A percentile compares a stretch with the other conserved stretches of the same genome.
Conservation (phyloP, 64 coral and sea anemone genomes). For the Orbicella faveolata region DNA sequence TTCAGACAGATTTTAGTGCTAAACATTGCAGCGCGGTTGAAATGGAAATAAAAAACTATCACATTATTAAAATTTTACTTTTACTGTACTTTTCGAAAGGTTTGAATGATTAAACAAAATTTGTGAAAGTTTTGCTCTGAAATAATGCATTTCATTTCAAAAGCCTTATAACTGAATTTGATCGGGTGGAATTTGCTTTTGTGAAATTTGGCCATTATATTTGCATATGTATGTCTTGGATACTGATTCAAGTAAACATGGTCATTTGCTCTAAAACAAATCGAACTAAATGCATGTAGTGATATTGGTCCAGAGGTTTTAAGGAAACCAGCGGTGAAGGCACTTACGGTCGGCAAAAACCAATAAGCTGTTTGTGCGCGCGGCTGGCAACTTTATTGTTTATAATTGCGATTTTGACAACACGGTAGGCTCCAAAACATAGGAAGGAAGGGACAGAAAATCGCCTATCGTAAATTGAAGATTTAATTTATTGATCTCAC, state of each 20-base stretch:
- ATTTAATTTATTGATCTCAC: slow-evolving; percentile 12
- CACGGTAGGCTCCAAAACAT: slow-evolving; percentile 9
- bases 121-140: not conserved
- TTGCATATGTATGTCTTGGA: not conserved
- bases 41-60: not conserved
- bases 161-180: not conserved
- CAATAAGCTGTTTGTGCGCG: not conserved
- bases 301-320: slow-evolving; percentile 20
- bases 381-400: not conserved
- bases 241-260: not conserved
- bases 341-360: not conserved
- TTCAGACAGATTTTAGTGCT: not conserved
- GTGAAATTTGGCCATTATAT: not conserved
- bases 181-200: not conserved
- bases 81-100: not conserved
- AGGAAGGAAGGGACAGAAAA: slow-evolving; percentile 14
- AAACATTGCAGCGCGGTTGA: not conserved
- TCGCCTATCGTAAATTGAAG: not conserved
- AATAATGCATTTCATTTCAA: not conserved
- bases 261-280: slow-evolving; percentile 1
- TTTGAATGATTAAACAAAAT: not conserved
- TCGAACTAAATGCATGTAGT: not conserved
- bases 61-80: not conserved
- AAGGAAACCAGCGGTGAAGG: not conserved
- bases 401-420: not conserved